phyloP scores from a whole-genome alignment of 2,797 vertebrate genomes.

The Crenichthys baileyi region DNA sequence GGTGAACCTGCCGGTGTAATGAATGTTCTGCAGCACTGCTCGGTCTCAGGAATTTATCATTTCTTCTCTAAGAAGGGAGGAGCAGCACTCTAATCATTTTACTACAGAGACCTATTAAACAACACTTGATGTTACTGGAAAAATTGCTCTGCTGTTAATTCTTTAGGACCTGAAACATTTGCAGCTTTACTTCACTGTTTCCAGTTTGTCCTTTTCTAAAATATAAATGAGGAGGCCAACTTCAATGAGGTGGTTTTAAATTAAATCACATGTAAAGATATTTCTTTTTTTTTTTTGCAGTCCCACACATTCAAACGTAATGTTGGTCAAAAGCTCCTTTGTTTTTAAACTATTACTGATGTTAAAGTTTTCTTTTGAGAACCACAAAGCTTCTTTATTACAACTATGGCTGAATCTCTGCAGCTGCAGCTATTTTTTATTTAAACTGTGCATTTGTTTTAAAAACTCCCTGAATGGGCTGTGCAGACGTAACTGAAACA shows the following conservation, averaged over 20 bases:
- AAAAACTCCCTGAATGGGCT: conserved; percentile 18
- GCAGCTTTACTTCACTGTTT: background rate
- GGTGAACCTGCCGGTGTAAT: conserved; percentile 39
- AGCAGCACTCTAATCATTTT: conserved; percentile 52
- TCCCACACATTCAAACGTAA: background rate
- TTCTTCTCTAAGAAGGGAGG: conserved; percentile 36
- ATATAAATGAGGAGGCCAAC: conserved; percentile 28
- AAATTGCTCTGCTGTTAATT: conserved; percentile 4
- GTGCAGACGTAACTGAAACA: conserved; percentile 25
- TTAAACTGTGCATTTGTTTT: conserved; percentile 4
- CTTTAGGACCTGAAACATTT: conserved; percentile 8
- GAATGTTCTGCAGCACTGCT: conserved; percentile 16
- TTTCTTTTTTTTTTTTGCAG: background rate
- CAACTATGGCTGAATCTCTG: background rate
- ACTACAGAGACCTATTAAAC: conserved; percentile 19
- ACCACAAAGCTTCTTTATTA: background rate
- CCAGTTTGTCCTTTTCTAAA: conserved; percentile 12
- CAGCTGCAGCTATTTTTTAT: background rate
- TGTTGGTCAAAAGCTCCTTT: background rate
- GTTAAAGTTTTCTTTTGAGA: background rate
- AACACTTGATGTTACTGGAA: conserved; percentile 9
- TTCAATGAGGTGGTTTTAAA: background rate
- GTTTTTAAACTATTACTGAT: background rate
- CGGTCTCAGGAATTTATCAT: conserved; percentile 24
- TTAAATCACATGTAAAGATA: background rate